Evolutionary conservation across 2,113 vertebrate genomes (phyloP), one percentile per base, ranked within the genome.

Genomic region (Pachycephala philippinensis): DNA sequence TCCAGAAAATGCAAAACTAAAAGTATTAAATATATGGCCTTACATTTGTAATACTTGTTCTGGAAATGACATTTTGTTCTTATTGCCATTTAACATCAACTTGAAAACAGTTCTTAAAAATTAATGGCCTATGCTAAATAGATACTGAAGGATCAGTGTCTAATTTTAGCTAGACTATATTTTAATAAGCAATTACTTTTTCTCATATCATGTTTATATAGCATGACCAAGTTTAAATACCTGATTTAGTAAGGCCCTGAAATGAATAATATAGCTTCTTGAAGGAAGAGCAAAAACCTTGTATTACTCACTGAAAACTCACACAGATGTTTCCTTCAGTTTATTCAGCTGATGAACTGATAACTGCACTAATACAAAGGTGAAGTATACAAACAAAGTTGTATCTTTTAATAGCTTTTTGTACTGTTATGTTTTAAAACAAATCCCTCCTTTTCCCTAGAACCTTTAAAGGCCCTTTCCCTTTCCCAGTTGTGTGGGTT

Each of bases 181-280:
- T 83, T 93, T 94, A 94, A 94, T 96, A 95, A 96, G 75, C 52
- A 94, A 95, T 95, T 93, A 86, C 61, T 91, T 95, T 86, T 59
- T 79, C 68, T 90, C 72, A 30, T 92, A 93, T 92, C 71, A 89
- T 93, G 78, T 95, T 96, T 96, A 91, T 94, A 92, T 83, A 94
- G 90, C 93, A 94, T 97, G 95, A 96, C 91, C 50, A 86, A 75
- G 33, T 95, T 97, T 96, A 96, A 96, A 95, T 86, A 88, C 71
- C 57, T 92, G 94, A 95, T 96, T 95, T 88, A 93, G 77, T 78
- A 90, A 96, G 75, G 28, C 30, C 45, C 28, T 87, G 76, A 80
- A 86, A 88, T 74, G 24, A 95, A 77, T 80, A 85, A 66, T 30
- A 85, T 2, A 39, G 1, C 33, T 69, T 82, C 72, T 59, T 72